phyloP scores from a whole-genome alignment of 2,797 vertebrate genomes.

The Sebastes cheni region DNA sequence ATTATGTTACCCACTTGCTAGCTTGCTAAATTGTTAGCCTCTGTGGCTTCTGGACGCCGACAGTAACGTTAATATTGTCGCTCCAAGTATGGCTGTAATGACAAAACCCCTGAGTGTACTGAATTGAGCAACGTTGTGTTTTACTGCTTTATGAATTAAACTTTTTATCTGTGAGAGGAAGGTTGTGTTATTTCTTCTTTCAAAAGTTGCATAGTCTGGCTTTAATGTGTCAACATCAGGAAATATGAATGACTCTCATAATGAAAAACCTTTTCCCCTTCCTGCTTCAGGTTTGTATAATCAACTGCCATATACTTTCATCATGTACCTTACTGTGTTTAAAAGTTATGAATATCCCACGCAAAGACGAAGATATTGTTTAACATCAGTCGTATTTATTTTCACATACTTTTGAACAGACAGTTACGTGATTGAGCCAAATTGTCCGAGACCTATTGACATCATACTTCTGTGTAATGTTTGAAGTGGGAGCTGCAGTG shows the following conservation, averaged over 20 bases:
- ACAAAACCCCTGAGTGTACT: not conserved
- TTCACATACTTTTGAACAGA: conserved; percentile 33
- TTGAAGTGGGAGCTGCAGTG: conserved; percentile 62
- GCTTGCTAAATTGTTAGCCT: too few species aligned
- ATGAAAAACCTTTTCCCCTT: not conserved
- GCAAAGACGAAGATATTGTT: conserved; percentile 31
- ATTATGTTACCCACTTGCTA: too few species aligned
- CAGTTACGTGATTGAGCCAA: conserved; percentile 58
- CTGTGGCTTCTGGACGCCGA: too few species aligned
- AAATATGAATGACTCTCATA: not conserved
- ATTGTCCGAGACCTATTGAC: conserved; percentile 61
- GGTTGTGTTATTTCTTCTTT: not conserved
- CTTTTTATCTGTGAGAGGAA: not conserved
- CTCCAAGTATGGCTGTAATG: too few species aligned
- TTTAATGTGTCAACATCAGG: not conserved
- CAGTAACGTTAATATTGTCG: too few species aligned
- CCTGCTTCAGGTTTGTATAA: conserved; percentile 9
- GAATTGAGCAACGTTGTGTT: not conserved
- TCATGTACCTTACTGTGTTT: not conserved
- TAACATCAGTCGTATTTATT: conserved; percentile 58
- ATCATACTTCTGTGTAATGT: conserved; percentile 65
- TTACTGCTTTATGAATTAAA: not conserved
- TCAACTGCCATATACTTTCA: not conserved
- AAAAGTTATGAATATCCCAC: conserved; percentile 22
- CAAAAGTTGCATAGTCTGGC: not conserved